Percentiles rank a stretch among this genome's conserved stretches.
These are phyloP conservation scores for Phyllotreta cruciferae DNA, from an alignment of 2,888 invertebrate genomes.

Conservation along the genomic window DNA sequence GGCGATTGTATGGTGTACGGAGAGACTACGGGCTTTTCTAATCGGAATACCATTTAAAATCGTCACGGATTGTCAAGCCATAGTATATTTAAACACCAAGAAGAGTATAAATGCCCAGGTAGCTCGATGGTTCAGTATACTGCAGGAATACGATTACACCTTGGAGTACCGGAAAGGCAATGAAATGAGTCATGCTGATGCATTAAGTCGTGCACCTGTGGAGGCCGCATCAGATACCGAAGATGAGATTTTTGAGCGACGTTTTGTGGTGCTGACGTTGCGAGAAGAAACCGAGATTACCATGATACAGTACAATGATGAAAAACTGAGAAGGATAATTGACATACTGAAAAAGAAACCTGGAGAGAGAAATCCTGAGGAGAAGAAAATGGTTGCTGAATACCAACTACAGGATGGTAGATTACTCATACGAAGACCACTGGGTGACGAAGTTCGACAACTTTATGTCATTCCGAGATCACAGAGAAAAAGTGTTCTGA, in stretches of 20 bases:
- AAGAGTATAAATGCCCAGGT: constrained; percentile 44
- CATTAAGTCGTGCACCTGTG: constrained; percentile 40
- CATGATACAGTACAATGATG: constrained; percentile 31
- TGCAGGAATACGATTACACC: constrained; percentile 41
- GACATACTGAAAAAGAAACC: constrained; percentile 25
- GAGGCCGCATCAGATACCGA: constrained; percentile 28
- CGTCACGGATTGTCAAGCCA: constrained; percentile 46
- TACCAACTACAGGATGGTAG: constrained; percentile 30
- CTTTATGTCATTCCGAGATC: constrained; percentile 38
- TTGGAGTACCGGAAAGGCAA: constrained; percentile 42
- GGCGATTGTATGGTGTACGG: constrained; percentile 44
- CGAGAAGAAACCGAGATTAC: constrained; percentile 31
- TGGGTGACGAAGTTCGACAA: constrained; percentile 26
- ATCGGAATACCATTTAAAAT: constrained; percentile 26
- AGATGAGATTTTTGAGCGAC: constrained; percentile 18
- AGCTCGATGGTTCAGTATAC: constrained; percentile 40
- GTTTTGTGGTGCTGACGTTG: constrained; percentile 23
- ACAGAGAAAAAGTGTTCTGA: constrained; percentile 37
- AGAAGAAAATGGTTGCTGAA: constrained; percentile 25
- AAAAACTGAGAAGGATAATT: constrained; percentile 28
- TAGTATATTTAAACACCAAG: constrained; percentile 40
- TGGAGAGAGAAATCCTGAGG: constrained; percentile 21
- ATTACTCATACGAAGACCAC: constrained; percentile 19
- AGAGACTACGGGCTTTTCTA: constrained; percentile 43
- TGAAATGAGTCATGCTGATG: constrained; percentile 43